phyloP scores from a whole-genome alignment of 2,888 invertebrate species.

The Patella ulyssiponensis region DNA sequence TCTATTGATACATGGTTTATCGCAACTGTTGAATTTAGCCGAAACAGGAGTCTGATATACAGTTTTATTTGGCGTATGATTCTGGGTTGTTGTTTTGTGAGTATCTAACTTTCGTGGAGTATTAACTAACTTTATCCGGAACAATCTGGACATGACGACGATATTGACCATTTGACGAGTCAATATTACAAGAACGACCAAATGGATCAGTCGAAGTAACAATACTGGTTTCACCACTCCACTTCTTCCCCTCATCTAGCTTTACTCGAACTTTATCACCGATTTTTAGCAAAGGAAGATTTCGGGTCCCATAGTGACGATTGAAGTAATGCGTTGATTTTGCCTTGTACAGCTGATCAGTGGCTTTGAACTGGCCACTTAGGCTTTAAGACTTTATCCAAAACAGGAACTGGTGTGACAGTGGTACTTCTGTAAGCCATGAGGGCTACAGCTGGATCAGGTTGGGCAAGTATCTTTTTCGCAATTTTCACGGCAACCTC shows the following conservation, averaged over 20 bases:
- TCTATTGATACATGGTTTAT: too few relatives aligned
- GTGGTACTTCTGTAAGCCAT: slow-evolving; percentile 11
- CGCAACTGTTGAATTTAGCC: neutral
- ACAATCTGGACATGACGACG: neutral
- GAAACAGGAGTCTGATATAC: neutral
- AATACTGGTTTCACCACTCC: neutral
- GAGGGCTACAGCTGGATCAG: neutral
- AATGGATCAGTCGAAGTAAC: neutral
- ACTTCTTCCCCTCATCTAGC: neutral
- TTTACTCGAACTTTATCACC: neutral
- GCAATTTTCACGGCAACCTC: neutral
- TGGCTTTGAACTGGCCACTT: neutral
- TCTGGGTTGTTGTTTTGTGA: neutral
- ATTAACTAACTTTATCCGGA: neutral
- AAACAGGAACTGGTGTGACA: neutral
- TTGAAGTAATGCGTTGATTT: neutral
- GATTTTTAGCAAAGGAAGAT: neutral
- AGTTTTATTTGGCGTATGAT: neutral
- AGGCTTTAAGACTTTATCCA: neutral
- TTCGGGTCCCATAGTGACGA: neutral
- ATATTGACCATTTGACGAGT: neutral
- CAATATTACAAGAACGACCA: neutral
- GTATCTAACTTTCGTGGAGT: neutral
- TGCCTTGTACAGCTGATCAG: neutral
- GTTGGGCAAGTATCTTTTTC: neutral